phyloP scores from a whole-genome alignment of 2,797 vertebrate genomes.

The Muscicapa striata region DNA sequence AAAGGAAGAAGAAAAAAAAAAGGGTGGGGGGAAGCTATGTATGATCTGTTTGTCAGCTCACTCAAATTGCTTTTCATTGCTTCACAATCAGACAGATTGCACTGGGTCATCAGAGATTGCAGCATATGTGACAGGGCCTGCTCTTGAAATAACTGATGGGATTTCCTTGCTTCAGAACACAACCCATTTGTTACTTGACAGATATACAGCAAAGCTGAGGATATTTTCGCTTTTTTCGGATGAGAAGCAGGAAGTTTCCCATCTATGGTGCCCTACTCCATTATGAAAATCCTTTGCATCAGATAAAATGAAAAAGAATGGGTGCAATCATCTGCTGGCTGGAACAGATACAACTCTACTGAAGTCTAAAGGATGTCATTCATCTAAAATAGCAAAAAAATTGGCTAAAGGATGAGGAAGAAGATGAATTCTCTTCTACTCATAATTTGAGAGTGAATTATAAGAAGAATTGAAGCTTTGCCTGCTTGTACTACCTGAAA shows the following conservation, averaged over 20 bases:
- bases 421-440: background rate
- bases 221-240: background rate
- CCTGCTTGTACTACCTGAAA: background rate
- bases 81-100: background rate
- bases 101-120: background rate
- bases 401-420: background rate
- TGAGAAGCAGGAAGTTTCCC: background rate
- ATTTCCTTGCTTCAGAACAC: slow-evolving; percentile 37
- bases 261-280: background rate
- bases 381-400: background rate
- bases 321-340: background rate
- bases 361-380: background rate
- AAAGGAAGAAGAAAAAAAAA: background rate
- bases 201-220: background rate
- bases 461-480: background rate
- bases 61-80: background rate
- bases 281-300: background rate
- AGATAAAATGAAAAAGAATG: background rate
- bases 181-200: background rate
- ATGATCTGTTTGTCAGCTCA: background rate
- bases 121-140: background rate
- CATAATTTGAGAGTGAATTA: background rate
- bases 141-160: slow-evolving; percentile 21
- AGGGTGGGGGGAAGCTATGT: background rate
- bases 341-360: background rate